Conservation (phyloP, 2,113 vertebrate species). For the Morphnarchus princeps region DNA sequence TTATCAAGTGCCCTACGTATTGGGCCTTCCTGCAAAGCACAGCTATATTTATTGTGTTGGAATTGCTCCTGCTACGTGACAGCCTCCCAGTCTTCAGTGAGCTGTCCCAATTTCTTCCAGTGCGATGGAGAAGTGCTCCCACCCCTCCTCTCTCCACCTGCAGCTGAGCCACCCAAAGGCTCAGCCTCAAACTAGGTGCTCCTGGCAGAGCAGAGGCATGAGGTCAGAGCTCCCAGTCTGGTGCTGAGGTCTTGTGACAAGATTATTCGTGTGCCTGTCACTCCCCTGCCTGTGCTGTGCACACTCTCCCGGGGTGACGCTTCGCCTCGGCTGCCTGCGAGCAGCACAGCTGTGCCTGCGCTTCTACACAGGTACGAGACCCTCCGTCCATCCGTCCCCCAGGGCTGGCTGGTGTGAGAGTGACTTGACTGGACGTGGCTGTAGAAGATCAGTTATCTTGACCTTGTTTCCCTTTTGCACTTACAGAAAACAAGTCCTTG, state of each 20-base stretch:
- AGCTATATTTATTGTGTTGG: not conserved
- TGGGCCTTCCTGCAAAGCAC: not conserved
- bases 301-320: not conserved
- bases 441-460: not conserved
- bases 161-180: not conserved
- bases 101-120: not conserved
- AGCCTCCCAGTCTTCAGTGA: not conserved
- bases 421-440: not conserved
- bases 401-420: not conserved
- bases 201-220: not conserved
- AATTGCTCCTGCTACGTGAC: not conserved
- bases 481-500: not conserved
- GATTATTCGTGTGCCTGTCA: not conserved
- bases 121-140: not conserved
- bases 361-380: not conserved
- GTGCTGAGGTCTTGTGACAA: not conserved
- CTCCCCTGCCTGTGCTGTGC: not conserved
- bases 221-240: not conserved
- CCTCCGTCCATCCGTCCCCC: rapidly evolving
- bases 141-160: not conserved
- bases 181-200: not conserved
- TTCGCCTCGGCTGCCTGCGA: rapidly evolving
- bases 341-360: not conserved
- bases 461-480: not conserved
- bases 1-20: not conserved